Conservation (phyloP, 1,140 invertebrate genomes). For the Gonatopus flavifemur region DNA sequence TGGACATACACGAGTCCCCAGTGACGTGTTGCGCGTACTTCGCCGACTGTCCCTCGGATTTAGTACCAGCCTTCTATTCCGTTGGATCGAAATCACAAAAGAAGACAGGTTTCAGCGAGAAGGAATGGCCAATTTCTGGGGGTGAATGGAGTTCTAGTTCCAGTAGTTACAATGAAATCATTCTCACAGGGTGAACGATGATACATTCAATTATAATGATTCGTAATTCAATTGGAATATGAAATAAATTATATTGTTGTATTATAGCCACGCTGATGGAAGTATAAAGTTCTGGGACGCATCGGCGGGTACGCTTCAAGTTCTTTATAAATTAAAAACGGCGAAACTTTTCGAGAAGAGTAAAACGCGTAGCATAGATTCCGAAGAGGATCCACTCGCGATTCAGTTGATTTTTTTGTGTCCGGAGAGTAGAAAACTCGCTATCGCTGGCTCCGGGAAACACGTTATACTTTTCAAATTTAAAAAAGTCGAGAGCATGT, state of each 20-base stretch:
- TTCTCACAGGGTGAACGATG: constrained; percentile 93
- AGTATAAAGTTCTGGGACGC: constrained; percentile 98
- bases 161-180: constrained; percentile 95
- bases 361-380: constrained; percentile 61
- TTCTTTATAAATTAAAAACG: constrained; percentile 97
- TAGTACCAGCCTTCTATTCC: constrained; percentile 92
- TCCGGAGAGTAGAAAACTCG: constrained; percentile 87
- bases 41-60: constrained; percentile 95
- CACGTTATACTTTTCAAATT: constrained; percentile 96
- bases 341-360: constrained; percentile 89
- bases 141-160: constrained; percentile 93
- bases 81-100: constrained; percentile 77
- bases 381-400: constrained; percentile 89
- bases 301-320: constrained; percentile 87
- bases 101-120: constrained; percentile 88
- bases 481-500: constrained; percentile 82
- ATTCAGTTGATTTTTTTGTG: constrained; percentile 90
- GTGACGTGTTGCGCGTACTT: constrained; percentile 96
- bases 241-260: constrained; percentile 6
- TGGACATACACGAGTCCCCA: constrained; percentile 97
- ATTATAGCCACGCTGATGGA: constrained; percentile 88
- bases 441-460: constrained; percentile 84
- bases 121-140: constrained; percentile 92
- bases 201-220: too few relatives aligned
- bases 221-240: too few relatives aligned